Base-by-base conservation (phyloP, 2,797 vertebrate genomes). In the Amblyopsis hoosieri region DNA sequence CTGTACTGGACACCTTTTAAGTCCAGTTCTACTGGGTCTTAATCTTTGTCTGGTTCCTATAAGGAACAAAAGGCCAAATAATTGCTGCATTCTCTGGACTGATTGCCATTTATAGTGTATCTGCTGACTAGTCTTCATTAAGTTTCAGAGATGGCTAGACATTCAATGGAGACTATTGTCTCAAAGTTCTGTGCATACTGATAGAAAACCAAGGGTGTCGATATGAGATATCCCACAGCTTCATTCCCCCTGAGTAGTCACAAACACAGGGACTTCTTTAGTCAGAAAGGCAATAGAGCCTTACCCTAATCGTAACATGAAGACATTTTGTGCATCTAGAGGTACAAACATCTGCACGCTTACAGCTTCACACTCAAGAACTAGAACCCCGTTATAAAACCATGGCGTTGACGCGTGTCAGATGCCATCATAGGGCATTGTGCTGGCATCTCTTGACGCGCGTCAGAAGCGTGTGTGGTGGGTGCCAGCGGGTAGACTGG, bases 1-100 rank as follows among this genome's bases (percentile, higher is more conserved):
- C 31, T 10, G 3, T 29, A 3, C 46, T 57, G 49, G 31, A 19
- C 14, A 11, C 50, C 9, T 52, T 3, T 6, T 48, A 53, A 10
- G 23, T 57, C 5, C 12, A 47, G 10, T 51, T 51, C 51, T 66
- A 14, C 46, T 11, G 1, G 13, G 55, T 63, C 29, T 64, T 57
- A 23, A 54, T 62, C 54, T 37, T 2, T 5, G 3, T 37, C 29
- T 51, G 15, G 12, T 42, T 12, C 57, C n/a, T 54, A 10, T 23
- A 52, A 45, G 53, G 11, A 13, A 23, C 52, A 49, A 69, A 23
- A 58, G 10, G 10, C 9, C 17, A 17, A 14, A 51, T 17, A 3
- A 13, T 37, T 37, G 46, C 50, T 51, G 12, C 45, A 17, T 61
- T 47, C 48, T 37, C 29, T 29, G 29, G 19, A 29, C 12, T 4